Evolutionary conservation across 2,113 vertebrate species (phyloP).

Genomic region (Ceuthmochares aereus): DNA sequence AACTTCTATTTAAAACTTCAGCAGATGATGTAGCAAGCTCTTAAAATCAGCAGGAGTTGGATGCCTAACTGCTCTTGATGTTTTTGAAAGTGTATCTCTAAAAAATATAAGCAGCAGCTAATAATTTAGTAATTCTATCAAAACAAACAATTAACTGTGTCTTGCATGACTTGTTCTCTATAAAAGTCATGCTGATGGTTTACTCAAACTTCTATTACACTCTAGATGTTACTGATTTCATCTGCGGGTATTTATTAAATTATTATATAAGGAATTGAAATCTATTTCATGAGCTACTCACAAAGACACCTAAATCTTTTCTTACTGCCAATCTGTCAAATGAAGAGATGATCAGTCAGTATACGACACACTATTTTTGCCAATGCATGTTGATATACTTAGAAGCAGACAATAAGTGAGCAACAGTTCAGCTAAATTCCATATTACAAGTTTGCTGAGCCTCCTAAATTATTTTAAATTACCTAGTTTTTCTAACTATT

Average conservation of each 20-base stretch:
- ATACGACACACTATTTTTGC: not conserved
- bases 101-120: conserved; percentile 28
- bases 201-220: conserved; percentile 41
- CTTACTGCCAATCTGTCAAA: conserved; percentile 13
- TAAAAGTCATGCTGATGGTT: conserved; percentile 64
- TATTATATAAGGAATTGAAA: conserved; percentile 38
- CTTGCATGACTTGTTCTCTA: conserved; percentile 56
- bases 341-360: not conserved
- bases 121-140: conserved; percentile 57
- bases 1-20: conserved; percentile 33
- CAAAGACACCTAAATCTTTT: conserved; percentile 32
- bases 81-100: conserved; percentile 10
- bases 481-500: not conserved
- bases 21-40: not conserved
- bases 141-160: conserved; percentile 58
- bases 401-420: not conserved
- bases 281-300: conserved; percentile 38
- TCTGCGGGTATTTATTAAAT: not conserved
- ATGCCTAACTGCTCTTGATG: not conserved
- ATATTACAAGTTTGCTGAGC: not conserved
- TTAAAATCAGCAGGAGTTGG: conserved; percentile 20
- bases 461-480: not conserved
- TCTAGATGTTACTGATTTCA: conserved; percentile 43
- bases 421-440: not conserved
- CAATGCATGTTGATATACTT: not conserved